Base-by-base conservation (phyloP, 2,888 invertebrate genomes). In the Fragum sueziense region DNA sequence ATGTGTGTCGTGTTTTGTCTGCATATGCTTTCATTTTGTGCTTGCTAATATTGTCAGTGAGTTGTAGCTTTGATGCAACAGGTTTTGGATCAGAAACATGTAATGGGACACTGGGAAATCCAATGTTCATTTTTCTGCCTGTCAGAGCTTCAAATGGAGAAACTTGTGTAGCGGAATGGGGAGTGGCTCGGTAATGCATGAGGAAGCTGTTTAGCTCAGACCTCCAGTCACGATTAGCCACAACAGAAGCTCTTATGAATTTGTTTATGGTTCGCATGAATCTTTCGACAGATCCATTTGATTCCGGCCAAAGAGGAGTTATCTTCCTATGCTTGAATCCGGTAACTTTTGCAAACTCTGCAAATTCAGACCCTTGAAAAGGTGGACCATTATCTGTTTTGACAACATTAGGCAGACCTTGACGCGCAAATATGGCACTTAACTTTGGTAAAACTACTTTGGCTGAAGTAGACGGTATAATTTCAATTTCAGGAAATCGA, bases 191-290 rank as follows among this genome's bases (percentile, higher is more conserved):
- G 51, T 72, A 79, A 34, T 79, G 68, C 79, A 67, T 67, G 17
- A 76, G 73, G 37, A 80, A 73, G 25, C 57, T 59, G 27, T 54
- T 11, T 14, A 79, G 41, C n/a, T 79, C 71, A 57, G 14, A n/a
- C 25, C 52, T 71, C 71, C 75, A 79, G 25, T 68, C 69, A 31
- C 33, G 25, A 69, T 72, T 76, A 25, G 79, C 82, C 14, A 72
- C 68, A 25, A 81, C 74, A 25, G 86, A 76, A 67, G 65, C 51
- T 76, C 77, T 68, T 71, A 86, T 65, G 61, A 73, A 70, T 74
- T 86, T 82, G 47, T 76, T 75, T 11, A 87, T 17, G 20, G 85
- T 75, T n/a, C 65, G 29, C 84, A 86, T 87, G 54, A 87, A 87
- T 9, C 85, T 34, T 69, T 86, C 87, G 6, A 59, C 84, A 68